phyloP scores from a whole-genome alignment of 2,113 vertebrate species.

The Oncorhynchus tshawytscha region DNA sequence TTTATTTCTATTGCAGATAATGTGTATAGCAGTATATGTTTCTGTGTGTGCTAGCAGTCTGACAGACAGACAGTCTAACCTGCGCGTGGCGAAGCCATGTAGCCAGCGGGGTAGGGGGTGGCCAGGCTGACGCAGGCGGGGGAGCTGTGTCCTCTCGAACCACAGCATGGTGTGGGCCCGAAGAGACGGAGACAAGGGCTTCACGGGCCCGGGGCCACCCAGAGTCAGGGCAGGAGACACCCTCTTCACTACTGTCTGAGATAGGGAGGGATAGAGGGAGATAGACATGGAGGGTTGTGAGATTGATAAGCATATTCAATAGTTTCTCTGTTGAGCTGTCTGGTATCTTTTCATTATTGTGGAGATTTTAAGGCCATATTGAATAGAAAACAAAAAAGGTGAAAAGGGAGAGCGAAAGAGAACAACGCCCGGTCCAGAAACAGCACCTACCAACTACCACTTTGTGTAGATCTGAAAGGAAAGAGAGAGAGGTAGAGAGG shows the following conservation, averaged over 20 bases:
- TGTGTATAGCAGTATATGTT: no score
- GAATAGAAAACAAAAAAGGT: background rate
- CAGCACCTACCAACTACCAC: background rate
- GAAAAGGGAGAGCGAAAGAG: background rate
- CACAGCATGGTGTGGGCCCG: conserved; percentile 53
- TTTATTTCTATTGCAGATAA: background rate
- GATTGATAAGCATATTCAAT: background rate
- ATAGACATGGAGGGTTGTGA: background rate
- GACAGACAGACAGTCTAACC: conserved; percentile 37
- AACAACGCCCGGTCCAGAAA: background rate
- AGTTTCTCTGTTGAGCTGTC: background rate
- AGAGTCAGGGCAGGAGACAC: conserved; percentile 35
- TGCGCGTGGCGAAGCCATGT: conserved; percentile 58
- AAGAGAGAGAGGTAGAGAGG: no score
- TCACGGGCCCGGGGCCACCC: conserved; percentile 25
- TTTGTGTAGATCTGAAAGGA: background rate
- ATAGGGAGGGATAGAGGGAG: background rate
- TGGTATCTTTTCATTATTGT: background rate
- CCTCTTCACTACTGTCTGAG: conserved; percentile 33
- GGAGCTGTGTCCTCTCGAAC: conserved; percentile 56
- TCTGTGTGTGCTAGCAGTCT: background rate
- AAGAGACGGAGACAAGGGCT: conserved; percentile 41
- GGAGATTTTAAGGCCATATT: background rate
- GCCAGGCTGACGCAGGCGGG: conserved; percentile 35
- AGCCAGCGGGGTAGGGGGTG: conserved; percentile 46